These are phyloP conservation scores for Calycopis cecrops DNA, from an alignment of 1,140 invertebrate genomes.

Conservation along the genomic window DNA sequence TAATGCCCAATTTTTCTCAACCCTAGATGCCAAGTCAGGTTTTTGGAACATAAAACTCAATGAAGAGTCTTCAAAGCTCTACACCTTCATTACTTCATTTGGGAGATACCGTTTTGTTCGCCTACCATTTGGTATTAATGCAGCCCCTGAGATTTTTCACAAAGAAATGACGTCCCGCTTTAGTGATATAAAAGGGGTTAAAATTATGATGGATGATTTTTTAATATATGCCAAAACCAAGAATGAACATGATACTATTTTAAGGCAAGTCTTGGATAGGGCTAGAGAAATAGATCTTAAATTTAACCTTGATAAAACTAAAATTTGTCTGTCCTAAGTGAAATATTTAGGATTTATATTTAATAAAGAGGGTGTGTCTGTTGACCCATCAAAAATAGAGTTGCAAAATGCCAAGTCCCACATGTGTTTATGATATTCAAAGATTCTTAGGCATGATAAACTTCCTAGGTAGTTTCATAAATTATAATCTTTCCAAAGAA, in stretches of 20 bases:
- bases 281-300: conserved; percentile 11
- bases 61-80: conserved; percentile 23
- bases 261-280: conserved; percentile 7
- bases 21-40: conserved; percentile 29
- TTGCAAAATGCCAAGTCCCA: not conserved
- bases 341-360: conserved; percentile 6
- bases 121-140: not conserved
- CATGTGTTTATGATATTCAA: conserved; percentile 19
- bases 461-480: conserved; percentile 18
- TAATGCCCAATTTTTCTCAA: conserved; percentile 28
- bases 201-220: conserved; percentile 4
- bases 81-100: conserved; percentile 27
- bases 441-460: conserved; percentile 20
- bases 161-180: not conserved
- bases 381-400: not conserved
- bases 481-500: conserved; percentile 23
- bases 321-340: not conserved
- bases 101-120: not conserved
- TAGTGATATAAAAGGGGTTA: not conserved
- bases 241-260: conserved; percentile 9
- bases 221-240: conserved; percentile 3
- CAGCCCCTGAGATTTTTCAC: conserved; percentile 3
- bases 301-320: conserved; percentile 15
- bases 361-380: not conserved
- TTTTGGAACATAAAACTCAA: conserved; percentile 29